phyloP scores from a whole-genome alignment of 2,113 vertebrate species.

The Myotis lucifugus region DNA sequence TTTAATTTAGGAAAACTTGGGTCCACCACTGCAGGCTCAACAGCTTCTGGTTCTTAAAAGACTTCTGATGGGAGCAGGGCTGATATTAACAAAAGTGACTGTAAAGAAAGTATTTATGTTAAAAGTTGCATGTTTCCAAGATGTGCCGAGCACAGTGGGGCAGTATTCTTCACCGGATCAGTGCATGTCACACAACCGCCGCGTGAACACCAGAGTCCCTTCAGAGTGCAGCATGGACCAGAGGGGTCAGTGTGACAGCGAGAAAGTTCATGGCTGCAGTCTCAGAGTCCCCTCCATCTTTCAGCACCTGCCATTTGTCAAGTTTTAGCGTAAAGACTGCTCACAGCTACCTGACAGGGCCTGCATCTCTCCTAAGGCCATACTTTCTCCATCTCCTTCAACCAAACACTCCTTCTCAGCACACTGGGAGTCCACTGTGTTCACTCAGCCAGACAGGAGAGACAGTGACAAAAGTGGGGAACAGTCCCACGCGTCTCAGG shows the following conservation, averaged over 20 bases:
- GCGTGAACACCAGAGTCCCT: too few relatives aligned
- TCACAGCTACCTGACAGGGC: not conserved
- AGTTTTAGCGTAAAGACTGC: not conserved
- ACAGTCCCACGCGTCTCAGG: not conserved
- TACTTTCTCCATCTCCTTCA: too few relatives aligned
- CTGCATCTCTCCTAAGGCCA: not conserved
- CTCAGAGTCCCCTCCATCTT: not conserved
- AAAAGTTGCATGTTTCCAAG: not conserved
- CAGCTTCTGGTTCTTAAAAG: not conserved
- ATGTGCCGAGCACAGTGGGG: too few relatives aligned
- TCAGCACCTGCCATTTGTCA: not conserved
- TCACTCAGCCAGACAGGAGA: not conserved
- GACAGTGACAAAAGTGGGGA: not conserved
- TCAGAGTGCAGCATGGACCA: not conserved
- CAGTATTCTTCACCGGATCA: not conserved
- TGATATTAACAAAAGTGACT: not conserved
- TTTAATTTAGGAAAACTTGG: not conserved
- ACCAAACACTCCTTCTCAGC: too few relatives aligned
- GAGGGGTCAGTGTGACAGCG: not conserved
- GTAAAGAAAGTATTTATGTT: not conserved
- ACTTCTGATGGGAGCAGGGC: not conserved
- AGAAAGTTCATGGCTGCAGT: too few relatives aligned
- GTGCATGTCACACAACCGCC: not conserved
- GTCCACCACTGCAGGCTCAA: not conserved
- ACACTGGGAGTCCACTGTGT: too few relatives aligned